Percentiles rank a stretch among this genome's conserved stretches.
phyloP scores from a whole-genome alignment of 2,797 vertebrate genomes.

The Psittacula echo region DNA sequence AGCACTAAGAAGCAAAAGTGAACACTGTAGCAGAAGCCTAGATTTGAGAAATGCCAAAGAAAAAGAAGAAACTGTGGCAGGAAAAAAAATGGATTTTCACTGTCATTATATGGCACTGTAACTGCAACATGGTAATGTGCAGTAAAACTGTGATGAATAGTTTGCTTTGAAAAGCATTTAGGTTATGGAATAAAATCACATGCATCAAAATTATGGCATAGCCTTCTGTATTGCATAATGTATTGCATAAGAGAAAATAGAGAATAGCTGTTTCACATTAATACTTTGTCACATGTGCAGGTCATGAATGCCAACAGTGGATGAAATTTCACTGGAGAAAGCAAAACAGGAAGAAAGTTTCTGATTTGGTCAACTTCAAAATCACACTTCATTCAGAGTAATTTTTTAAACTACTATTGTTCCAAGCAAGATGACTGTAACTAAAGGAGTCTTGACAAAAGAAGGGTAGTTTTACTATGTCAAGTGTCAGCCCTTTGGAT shows the following conservation, averaged over 20 bases:
- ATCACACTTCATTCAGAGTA: conserved; percentile 25
- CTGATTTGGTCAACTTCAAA: conserved; percentile 28
- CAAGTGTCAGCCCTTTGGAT: conserved; percentile 24
- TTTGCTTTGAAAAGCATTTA: conserved; percentile 30
- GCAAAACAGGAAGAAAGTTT: conserved; percentile 4
- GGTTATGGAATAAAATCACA: conserved; percentile 44
- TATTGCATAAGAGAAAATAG: conserved; percentile 62
- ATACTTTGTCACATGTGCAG: conserved; percentile 48
- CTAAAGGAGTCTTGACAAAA: conserved; percentile 15
- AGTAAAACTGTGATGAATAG: conserved; percentile 1
- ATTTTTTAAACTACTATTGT: neutral
- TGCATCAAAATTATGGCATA: conserved; percentile 47
- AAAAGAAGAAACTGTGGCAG: neutral
- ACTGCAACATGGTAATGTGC: neutral
- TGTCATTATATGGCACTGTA: neutral
- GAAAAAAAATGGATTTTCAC: neutral
- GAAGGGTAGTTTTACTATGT: neutral
- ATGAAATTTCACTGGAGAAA: conserved; percentile 56
- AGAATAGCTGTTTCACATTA: conserved; percentile 61
- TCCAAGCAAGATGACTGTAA: neutral
- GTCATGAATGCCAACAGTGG: conserved; percentile 43
- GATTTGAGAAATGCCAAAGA: neutral
- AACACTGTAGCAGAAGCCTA: neutral
- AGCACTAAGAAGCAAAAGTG: neutral
- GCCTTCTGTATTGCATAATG: conserved; percentile 51